Base-by-base conservation (phyloP, 2,888 invertebrate genomes). In the Prosapia bicincta region DNA sequence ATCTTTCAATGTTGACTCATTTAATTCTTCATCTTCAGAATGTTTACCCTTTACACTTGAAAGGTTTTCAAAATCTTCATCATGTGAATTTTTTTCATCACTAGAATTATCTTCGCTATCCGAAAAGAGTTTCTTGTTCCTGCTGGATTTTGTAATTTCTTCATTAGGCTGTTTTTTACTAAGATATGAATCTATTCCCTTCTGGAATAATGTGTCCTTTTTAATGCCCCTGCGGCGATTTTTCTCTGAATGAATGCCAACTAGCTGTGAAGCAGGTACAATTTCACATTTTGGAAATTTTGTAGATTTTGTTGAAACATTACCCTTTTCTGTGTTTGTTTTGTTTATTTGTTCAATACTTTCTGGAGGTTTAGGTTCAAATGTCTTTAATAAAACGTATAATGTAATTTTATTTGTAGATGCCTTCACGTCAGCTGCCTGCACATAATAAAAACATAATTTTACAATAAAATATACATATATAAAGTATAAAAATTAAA, bases 191-290 rank as follows among this genome's bases (percentile, higher is more conserved):
- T 86, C 83, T n/a, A 88, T 82, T 80, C 85, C 86, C 1, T 87
- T 87, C 83, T 89, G 88, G 26, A 84, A 85, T 15, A 87, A 81
- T 20, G 85, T 83, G 81, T 88, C 88, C 81, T 85, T 85, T 83
- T 87, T 88, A 30, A 78, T 77, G 20, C 78, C 77, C 66, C 79
- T 87, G 86, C 66, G 85, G 85, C 81, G 85, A 85, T 15, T 66
- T 66, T 72, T 71, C 6, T 68, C 32, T n/a, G 30, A 23, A 76
- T 71, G 68, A 26, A 72, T 54, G 32, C 75, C 71, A 72, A 78
- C 65, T n/a, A 80, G 69, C 68, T 78, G 76, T 67, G 80, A 78
- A 66, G 80, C 80, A 26, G 76, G 75, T 20, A 79, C 68, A 72
- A 79, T 78, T 15, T 73, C 71, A 43, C 65, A 28, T 26, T 43